Percentiles rank a stretch among this genome's conserved stretches.
These are phyloP conservation scores for Alouatta palliata DNA, from an alignment of 2,113 vertebrate genomes.

Conservation along the genomic window DNA sequence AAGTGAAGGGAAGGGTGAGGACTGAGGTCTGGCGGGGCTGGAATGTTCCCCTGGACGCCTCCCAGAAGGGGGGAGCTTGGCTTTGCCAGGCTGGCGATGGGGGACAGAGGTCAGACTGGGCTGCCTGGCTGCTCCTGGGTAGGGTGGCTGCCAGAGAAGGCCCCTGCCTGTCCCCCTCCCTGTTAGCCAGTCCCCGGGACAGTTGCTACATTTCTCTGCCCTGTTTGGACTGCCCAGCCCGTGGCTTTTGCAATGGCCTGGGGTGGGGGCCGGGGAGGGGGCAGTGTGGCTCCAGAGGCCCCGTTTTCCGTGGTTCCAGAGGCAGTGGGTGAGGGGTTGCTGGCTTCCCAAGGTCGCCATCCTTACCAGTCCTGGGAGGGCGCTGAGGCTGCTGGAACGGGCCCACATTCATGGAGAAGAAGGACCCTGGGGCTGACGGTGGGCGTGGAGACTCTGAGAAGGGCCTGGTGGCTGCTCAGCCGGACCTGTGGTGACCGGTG, in stretches of 20 bases:
- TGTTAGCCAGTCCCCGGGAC: background rate
- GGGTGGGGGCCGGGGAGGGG: background rate
- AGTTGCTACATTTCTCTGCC: background rate
- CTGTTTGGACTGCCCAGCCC: background rate
- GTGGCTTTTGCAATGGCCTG: constrained; percentile 25
- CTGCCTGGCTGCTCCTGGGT: background rate
- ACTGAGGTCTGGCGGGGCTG: background rate
- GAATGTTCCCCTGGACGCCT: background rate
- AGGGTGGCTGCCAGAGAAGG: background rate
- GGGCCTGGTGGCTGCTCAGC: background rate
- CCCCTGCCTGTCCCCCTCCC: background rate
- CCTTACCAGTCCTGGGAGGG: background rate
- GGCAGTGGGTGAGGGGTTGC: background rate
- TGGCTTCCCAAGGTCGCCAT: background rate
- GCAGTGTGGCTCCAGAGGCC: background rate
- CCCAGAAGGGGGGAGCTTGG: background rate
- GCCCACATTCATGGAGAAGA: background rate
- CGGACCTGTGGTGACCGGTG: background rate
- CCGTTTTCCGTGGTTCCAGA: background rate
- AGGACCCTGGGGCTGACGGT: rapidly evolving
- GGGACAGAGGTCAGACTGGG: no score
- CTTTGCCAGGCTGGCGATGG: background rate
- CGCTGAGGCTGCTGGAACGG: background rate
- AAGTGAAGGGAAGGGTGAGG: background rate
- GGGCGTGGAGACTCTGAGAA: background rate